phyloP scores from a whole-genome alignment of 2,888 invertebrate genomes.

The Mechanitis mazaeus region DNA sequence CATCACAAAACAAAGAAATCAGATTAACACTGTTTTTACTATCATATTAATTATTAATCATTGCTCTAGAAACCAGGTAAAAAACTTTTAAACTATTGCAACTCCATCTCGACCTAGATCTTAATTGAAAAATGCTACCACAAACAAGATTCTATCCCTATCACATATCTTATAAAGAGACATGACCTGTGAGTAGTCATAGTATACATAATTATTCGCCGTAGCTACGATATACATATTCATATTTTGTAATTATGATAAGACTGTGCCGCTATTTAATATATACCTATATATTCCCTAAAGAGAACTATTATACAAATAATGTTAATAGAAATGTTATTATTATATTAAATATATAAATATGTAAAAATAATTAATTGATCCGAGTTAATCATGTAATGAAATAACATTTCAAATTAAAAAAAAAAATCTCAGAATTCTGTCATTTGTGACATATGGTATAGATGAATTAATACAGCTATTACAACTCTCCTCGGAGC shows the following conservation, averaged over 20 bases:
- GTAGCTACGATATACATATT: too few relatives aligned
- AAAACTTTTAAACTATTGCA: slow-evolving; percentile 4
- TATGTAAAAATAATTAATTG: too few relatives aligned
- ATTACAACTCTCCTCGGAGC: slow-evolving; percentile 12
- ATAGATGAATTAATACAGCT: not conserved
- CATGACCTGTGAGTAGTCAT: not conserved
- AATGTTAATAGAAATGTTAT: too few relatives aligned
- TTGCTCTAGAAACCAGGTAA: not conserved
- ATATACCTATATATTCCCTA: too few relatives aligned
- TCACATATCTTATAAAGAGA: slow-evolving; percentile 16
- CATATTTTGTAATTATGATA: too few relatives aligned
- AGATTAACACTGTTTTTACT: too few relatives aligned
- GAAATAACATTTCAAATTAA: not conserved
- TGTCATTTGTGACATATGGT: not conserved
- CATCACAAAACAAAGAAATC: too few relatives aligned
- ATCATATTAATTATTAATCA: too few relatives aligned
- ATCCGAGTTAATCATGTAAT: too few relatives aligned
- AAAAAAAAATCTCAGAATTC: not conserved
- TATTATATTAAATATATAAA: too few relatives aligned
- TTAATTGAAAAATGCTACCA: slow-evolving; percentile 17
- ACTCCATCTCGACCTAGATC: slow-evolving; percentile 23
- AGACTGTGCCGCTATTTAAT: too few relatives aligned
- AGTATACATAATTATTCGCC: not conserved
- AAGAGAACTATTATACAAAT: not conserved
- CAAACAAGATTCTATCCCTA: slow-evolving; percentile 19